Conservation (phyloP, 2,797 vertebrate species). For the Philypnodon macrostomus region DNA sequence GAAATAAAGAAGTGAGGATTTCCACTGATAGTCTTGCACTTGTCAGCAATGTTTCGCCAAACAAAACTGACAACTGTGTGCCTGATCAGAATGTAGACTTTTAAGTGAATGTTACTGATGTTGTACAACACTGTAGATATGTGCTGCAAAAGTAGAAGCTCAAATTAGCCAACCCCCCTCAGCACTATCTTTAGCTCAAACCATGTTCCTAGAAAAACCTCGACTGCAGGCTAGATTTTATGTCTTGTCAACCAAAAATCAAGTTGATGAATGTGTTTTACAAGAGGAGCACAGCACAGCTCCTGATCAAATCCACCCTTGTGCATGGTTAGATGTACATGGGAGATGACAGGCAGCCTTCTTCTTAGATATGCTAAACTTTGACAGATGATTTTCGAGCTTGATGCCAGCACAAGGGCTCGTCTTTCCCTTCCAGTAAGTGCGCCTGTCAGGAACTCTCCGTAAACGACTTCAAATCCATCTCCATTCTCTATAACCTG, state of each 20-base stretch:
- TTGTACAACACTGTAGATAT: conserved; percentile 15
- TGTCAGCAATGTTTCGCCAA: conserved; percentile 63
- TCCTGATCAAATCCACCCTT: conserved; percentile 77
- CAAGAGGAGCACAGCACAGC: conserved; percentile 47
- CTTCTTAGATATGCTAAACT: conserved; percentile 80
- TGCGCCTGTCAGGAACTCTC: conserved; percentile 75
- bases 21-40: conserved; percentile 80
- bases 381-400: conserved; percentile 84
- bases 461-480: conserved; percentile 78
- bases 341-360: conserved; percentile 82
- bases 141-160: conserved; percentile 23
- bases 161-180: conserved; percentile 24
- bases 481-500: conserved; percentile 71
- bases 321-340: conserved; percentile 77
- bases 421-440: conserved; percentile 67
- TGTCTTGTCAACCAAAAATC: conserved; percentile 57
- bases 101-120: conserved; percentile 1
- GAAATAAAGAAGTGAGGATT: conserved; percentile 84
- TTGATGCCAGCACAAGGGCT: conserved; percentile 64
- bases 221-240: conserved; percentile 20
- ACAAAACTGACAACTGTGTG: conserved; percentile 47
- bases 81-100: conserved; percentile 19
- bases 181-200: conserved; percentile 36
- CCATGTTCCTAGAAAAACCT: conserved; percentile 37
- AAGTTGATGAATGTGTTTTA: conserved; percentile 65